phyloP scores from a whole-genome alignment of 2,797 vertebrate genomes.

The Trichosurus vulpecula region DNA sequence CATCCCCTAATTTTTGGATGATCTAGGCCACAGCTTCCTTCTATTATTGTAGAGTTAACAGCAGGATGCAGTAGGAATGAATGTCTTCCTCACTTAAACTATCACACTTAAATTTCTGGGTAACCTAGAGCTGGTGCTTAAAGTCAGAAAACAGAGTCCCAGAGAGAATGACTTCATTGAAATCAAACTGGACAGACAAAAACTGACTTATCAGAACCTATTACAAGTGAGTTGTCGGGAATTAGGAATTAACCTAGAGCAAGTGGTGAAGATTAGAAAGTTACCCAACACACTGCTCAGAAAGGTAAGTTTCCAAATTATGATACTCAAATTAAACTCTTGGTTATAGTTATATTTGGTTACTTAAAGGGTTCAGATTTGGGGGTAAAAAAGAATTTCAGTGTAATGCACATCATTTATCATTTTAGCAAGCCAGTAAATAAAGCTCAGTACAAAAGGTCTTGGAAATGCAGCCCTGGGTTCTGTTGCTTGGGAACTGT shows the following conservation, averaged over 20 bases:
- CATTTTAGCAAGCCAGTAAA: not conserved
- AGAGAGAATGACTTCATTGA: constrained; percentile 95
- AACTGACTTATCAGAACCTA: constrained; percentile 91
- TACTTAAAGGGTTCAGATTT: not conserved
- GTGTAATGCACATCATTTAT: not conserved
- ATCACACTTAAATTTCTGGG: not conserved
- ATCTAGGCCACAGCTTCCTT: not conserved
- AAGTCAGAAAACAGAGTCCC: constrained; percentile 92
- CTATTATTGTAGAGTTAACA: not conserved
- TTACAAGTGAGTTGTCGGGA: constrained; percentile 92
- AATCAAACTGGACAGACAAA: constrained; percentile 93
- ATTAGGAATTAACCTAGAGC: constrained; percentile 88
- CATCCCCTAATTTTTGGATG: not conserved
- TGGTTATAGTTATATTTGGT: not conserved
- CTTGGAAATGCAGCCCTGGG: not conserved
- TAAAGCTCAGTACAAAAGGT: not conserved
- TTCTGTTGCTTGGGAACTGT: not conserved
- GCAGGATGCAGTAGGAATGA: not conserved
- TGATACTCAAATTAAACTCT: not conserved
- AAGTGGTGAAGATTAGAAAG: constrained; percentile 94
- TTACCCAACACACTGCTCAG: constrained; percentile 93
- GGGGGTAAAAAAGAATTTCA: not conserved
- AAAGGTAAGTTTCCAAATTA: constrained; percentile 85
- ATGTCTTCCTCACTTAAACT: constrained; percentile 31
- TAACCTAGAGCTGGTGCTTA: constrained; percentile 91